Base-by-base conservation (phyloP, 2,113 vertebrate genomes). In the Corythornis cristatus region DNA sequence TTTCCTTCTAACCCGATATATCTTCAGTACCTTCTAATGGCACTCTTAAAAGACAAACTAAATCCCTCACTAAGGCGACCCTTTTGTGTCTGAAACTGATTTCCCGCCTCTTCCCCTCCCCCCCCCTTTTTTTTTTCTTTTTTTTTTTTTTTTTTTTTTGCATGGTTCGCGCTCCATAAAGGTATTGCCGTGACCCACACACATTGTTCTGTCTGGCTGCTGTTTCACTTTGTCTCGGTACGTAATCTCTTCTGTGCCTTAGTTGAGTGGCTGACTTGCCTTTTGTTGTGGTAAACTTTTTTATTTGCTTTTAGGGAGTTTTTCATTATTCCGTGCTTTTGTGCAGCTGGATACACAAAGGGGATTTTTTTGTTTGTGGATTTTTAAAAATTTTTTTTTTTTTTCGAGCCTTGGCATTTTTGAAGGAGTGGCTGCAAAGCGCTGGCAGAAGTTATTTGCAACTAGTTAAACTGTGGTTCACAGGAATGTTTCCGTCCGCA, bases 301-400 rank as follows among this genome's bases (percentile, higher is more conserved):
- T 2, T 9, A 61, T 84, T 78, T 57, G 35, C 21, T 50, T 5
- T 37, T 57, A 29, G 22, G 11, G 61, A 13, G 2, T 8, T 8
- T 23, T 73, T 68, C 37, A 78, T 51, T 71, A 67, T 89, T 56
- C n/a, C 29, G 9, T 66, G 6, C 20, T 21, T 91, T 79, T 56
- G 40, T 9, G 8, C 0, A 0, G 5, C 31, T 58, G 22, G 11
- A 26, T 72, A 12, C 12, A 6, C 20, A 45, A 28, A 76, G 17
- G 22, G 45, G 3, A 58, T 70, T 68, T 76, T 67, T 71, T 28
- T 5, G 6, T 12, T 37, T 37, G 37, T 37, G 37, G 37, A 11
- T 37, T 37, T 37, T 37, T 37, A 9, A 37, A 37, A 37, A 37
- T 11, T 37, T 10, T 37, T 5, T 37, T 37, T 9, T 37, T 37